Percentiles rank a stretch among this genome's conserved stretches.
Evolutionary conservation across 2,113 vertebrate species (phyloP).

Genomic region (Lota lota): DNA sequence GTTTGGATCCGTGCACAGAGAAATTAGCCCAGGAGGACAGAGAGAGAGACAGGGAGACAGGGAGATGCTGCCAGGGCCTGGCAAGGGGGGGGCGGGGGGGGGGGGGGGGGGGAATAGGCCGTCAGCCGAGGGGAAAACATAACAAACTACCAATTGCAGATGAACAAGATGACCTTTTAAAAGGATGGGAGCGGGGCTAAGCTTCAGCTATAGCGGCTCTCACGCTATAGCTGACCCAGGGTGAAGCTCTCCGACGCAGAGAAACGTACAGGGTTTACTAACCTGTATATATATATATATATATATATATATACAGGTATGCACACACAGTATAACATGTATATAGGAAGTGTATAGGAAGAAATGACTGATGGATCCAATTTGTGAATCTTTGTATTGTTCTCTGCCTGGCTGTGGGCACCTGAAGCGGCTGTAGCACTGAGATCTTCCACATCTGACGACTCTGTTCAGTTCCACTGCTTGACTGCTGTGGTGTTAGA

Average conservation of each 20-base stretch:
- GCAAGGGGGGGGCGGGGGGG: conserved; percentile 3
- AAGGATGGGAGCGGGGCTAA: not conserved
- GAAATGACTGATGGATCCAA: no score
- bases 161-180: conserved; percentile 11
- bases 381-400: no score
- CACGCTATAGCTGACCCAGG: not conserved
- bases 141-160: conserved; percentile 12
- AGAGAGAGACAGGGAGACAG: conserved; percentile 8
- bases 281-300: no score
- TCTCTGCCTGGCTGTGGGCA: no score
- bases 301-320: no score
- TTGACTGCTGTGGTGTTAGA: no score
- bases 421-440: no score
- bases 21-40: conserved; percentile 32
- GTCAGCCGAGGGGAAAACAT: not conserved
- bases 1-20: not conserved
- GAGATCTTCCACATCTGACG: no score
- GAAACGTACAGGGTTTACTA: not conserved
- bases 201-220: not conserved
- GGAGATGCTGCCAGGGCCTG: conserved; percentile 16
- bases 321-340: no score
- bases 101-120: not conserved
- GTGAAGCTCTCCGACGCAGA: conserved; percentile 5
- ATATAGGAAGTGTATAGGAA: no score
- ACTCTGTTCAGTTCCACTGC: no score